Conservation (phyloP, 2,113 vertebrate species). For the Rhinoptilus africanus region DNA sequence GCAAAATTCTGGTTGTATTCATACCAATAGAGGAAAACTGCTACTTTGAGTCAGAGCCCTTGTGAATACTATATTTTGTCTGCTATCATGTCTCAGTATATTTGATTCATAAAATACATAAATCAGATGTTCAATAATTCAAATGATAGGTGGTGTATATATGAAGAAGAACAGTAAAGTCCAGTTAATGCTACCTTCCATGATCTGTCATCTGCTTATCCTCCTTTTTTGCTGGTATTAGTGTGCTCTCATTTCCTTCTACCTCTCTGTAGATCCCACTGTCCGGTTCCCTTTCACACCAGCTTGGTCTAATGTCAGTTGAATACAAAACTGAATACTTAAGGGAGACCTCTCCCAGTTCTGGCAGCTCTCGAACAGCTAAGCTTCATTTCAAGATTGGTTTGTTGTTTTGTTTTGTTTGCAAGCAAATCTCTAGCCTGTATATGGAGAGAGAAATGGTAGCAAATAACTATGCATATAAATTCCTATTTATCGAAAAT, state of each 20-base stretch:
- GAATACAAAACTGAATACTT: constrained; percentile 13
- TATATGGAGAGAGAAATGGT: constrained; percentile 27
- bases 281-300: background rate
- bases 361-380: background rate
- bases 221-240: background rate
- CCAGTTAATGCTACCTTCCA: background rate
- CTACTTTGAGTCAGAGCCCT: background rate
- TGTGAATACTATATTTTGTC: background rate
- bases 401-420: background rate
- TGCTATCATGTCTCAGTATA: background rate
- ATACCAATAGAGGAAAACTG: background rate
- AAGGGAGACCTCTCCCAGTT: background rate
- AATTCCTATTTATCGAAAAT: constrained; percentile 76
- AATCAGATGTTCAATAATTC: background rate
- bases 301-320: background rate
- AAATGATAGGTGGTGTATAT: background rate
- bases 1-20: background rate
- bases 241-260: background rate
- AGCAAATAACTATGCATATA: constrained; percentile 72
- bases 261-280: background rate
- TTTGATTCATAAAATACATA: background rate
- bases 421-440: constrained; percentile 20
- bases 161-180: background rate
- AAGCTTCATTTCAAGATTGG: background rate
- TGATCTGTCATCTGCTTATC: background rate